Conservation (phyloP, 2,113 vertebrate genomes). For the Eubucco bourcierii region DNA sequence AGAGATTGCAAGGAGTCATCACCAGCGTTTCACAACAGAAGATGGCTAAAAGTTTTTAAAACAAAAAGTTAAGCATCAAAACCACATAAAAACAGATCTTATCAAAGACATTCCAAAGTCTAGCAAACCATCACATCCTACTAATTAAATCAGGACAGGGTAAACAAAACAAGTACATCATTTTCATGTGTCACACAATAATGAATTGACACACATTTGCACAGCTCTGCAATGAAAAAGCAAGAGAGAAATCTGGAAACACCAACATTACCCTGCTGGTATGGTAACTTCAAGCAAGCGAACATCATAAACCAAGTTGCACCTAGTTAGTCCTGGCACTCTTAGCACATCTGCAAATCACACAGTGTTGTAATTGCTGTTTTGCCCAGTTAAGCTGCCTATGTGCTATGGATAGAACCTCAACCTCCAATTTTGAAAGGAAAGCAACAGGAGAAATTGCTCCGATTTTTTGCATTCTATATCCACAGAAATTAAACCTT, state of each 20-base stretch:
- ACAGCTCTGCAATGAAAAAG: slow-evolving; percentile 74
- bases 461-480: not conserved
- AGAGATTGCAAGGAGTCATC: slow-evolving; percentile 7
- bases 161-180: slow-evolving; percentile 75
- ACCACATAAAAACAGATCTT: not conserved
- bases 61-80: slow-evolving; percentile 32
- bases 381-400: slow-evolving; percentile 25
- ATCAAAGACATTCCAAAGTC: slow-evolving; percentile 15
- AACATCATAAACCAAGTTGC: slow-evolving; percentile 18
- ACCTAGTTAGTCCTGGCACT: slow-evolving; percentile 30
- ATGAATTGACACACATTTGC: slow-evolving; percentile 72
- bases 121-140: slow-evolving; percentile 29
- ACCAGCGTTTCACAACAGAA: slow-evolving; percentile 18
- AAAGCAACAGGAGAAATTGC: not conserved
- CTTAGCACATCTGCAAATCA: not conserved
- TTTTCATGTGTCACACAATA: slow-evolving; percentile 73
- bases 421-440: not conserved
- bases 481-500: not conserved
- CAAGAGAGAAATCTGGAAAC: slow-evolving; percentile 64
- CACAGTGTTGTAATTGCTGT: not conserved
- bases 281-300: slow-evolving; percentile 47
- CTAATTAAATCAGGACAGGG: slow-evolving; percentile 65
- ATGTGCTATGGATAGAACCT: not conserved
- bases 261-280: slow-evolving; percentile 32
- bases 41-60: slow-evolving; percentile 1